Percentiles rank a stretch among this genome's conserved stretches.
These are phyloP conservation scores for Xylota sylvarum DNA, from an alignment of 2,888 invertebrate species.

Conservation along the genomic window DNA sequence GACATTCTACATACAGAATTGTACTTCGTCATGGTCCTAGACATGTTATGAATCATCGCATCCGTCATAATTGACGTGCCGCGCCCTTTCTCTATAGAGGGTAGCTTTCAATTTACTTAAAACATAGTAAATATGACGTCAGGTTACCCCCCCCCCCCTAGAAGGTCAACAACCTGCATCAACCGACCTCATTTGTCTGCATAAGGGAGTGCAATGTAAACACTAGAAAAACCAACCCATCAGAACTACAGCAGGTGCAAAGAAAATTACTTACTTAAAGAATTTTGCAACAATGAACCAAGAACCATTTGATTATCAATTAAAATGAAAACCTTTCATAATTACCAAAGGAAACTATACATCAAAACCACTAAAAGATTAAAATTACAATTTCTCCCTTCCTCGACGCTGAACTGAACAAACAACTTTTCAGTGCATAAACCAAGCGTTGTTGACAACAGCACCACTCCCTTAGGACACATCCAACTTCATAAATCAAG, in stretches of 20 bases:
- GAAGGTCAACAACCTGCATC: not conserved
- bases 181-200: not conserved
- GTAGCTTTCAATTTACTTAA: not conserved
- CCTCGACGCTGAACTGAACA: slow-evolving; percentile 6
- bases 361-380: slow-evolving; percentile 27
- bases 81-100: no score
- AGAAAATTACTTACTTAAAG: not conserved
- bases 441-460: slow-evolving; percentile 18
- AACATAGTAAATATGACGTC: not conserved
- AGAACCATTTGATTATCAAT: slow-evolving; percentile 12
- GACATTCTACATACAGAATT: no score
- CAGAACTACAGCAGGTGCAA: not conserved
- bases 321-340: slow-evolving; percentile 19
- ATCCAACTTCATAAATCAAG: slow-evolving; percentile 55
- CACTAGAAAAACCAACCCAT: no score
- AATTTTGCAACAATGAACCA: not conserved
- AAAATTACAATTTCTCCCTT: slow-evolving; percentile 43
- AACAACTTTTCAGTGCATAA: slow-evolving; percentile 28
- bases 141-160: not conserved
- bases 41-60: not conserved
- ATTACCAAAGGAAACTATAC: slow-evolving; percentile 36
- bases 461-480: slow-evolving; percentile 35
- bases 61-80: not conserved
- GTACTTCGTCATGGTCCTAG: no score
- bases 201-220: not conserved